Conservation (phyloP, 2,888 invertebrate species). For the Lycophotia porphyrea region DNA sequence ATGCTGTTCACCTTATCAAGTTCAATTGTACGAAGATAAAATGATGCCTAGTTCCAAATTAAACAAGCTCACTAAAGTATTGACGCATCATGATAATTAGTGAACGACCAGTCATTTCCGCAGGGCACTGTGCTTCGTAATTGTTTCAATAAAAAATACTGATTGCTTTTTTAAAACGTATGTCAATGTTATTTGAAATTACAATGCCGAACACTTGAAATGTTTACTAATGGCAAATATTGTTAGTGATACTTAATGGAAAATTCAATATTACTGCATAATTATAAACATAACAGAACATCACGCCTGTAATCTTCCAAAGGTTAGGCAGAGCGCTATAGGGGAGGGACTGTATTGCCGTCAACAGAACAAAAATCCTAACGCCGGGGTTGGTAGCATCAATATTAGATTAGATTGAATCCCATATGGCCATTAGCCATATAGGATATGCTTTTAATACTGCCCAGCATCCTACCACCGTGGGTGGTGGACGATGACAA, state of each 20-base stretch:
- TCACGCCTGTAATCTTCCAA: background rate
- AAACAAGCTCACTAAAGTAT: conserved; percentile 24
- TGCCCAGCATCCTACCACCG: conserved; percentile 9
- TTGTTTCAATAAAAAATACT: conserved; percentile 43
- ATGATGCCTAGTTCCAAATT: conserved; percentile 5
- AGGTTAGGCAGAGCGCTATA: background rate
- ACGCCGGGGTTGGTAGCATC: background rate
- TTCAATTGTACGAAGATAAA: background rate
- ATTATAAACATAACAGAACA: background rate
- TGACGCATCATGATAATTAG: conserved; percentile 32
- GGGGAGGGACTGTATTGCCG: background rate
- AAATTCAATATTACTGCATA: background rate
- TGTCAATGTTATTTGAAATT: conserved; percentile 17
- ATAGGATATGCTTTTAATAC: background rate
- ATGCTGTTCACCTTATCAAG: background rate
- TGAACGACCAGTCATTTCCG: conserved; percentile 26
- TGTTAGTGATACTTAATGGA: background rate
- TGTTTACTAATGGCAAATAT: conserved; percentile 31
- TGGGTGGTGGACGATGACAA: conserved; percentile 56
- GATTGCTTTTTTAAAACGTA: conserved; percentile 30
- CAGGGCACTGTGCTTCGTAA: conserved; percentile 4
- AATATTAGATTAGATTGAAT: background rate
- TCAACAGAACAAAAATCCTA: background rate
- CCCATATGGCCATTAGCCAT: background rate
- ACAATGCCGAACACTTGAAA: conserved; percentile 10